Evolutionary conservation across 2,113 vertebrate species (phyloP).

Genomic region (Pachyramphus minor): DNA sequence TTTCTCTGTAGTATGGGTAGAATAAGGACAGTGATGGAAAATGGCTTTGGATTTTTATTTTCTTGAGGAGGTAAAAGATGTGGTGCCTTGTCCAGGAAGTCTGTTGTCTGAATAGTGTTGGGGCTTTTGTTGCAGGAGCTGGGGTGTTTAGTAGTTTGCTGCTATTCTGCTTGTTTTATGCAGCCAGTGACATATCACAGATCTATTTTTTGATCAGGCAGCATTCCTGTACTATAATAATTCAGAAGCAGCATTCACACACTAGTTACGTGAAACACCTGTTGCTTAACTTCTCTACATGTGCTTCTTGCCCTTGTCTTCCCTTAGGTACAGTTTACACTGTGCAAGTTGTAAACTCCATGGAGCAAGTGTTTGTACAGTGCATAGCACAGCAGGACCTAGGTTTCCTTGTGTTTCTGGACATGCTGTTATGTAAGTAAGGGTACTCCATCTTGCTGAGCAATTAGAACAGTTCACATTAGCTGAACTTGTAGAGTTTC

Average conservation of each 20-base stretch:
- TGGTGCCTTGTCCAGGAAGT: background rate
- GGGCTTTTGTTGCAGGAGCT: background rate
- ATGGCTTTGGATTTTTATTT: background rate
- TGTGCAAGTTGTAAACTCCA: background rate
- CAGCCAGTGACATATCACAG: background rate
- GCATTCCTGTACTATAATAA: background rate
- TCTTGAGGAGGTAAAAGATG: background rate
- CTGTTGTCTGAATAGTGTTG: rapidly evolving
- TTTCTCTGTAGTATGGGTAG: background rate
- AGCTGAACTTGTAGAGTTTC: background rate
- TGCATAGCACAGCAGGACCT: background rate
- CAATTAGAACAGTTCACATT: background rate
- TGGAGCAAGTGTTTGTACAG: background rate
- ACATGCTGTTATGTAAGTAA: background rate
- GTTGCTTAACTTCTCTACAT: background rate
- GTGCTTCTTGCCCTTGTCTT: background rate
- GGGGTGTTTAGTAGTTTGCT: background rate
- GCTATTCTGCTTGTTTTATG: background rate
- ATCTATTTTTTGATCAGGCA: background rate
- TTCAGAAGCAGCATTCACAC: background rate
- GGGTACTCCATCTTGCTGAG: background rate
- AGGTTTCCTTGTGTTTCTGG: background rate
- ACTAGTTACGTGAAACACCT: background rate
- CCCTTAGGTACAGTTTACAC: background rate
- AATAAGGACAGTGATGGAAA: background rate